Evolutionary conservation across 2,888 invertebrate genomes (phyloP).

Genomic region (Neria commutata): DNA sequence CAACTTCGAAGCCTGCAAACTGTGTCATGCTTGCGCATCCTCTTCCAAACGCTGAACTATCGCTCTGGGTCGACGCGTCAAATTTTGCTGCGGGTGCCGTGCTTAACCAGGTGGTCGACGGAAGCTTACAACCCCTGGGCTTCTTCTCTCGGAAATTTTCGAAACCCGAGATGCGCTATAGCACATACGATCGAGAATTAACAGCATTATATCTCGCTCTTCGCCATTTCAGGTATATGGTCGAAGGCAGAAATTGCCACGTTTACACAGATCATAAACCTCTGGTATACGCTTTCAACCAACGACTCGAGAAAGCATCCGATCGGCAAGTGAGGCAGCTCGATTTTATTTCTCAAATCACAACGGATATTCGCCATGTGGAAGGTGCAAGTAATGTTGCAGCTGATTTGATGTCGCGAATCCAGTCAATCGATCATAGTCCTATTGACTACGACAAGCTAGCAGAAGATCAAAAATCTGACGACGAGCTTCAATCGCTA

Average conservation of each 20-base stretch:
- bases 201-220: slow-evolving; percentile 53
- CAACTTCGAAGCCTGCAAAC: slow-evolving; percentile 14
- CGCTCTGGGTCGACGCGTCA: slow-evolving; percentile 14
- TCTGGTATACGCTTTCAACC: slow-evolving; percentile 42
- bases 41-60: slow-evolving; percentile 5
- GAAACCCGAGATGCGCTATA: slow-evolving; percentile 45
- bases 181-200: slow-evolving; percentile 51
- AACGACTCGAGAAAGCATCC: too few relatives aligned
- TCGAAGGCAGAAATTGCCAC: slow-evolving; percentile 25
- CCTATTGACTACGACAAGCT: too few relatives aligned
- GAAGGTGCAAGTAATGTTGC: too few relatives aligned
- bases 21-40: too few relatives aligned
- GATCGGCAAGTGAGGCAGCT: slow-evolving; percentile 18
- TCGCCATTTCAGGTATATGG: slow-evolving; percentile 34
- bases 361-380: slow-evolving; percentile 25
- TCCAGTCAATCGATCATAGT: too few relatives aligned
- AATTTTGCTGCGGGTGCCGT: slow-evolving; percentile 12
- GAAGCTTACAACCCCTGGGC: slow-evolving; percentile 34
- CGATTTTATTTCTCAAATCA: slow-evolving; percentile 20
- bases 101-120: slow-evolving; percentile 1
- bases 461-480: not conserved
- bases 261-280: slow-evolving; percentile 32
- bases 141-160: too few relatives aligned
- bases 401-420: too few relatives aligned
- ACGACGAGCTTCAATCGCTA: not conserved